These are phyloP conservation scores for Pseudoatta argentina DNA, from an alignment of 1,140 invertebrate species.

Conservation along the genomic window DNA sequence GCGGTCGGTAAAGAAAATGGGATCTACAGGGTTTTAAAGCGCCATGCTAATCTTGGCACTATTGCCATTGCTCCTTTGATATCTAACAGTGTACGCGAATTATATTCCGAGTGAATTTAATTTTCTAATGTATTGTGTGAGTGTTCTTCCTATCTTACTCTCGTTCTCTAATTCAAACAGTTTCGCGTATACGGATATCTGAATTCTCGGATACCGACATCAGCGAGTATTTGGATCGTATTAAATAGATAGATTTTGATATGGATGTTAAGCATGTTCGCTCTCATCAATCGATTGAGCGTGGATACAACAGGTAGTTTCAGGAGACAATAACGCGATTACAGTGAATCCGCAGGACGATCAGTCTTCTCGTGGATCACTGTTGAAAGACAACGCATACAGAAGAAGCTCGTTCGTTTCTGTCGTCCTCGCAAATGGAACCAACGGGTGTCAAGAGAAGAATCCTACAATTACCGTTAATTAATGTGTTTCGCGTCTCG, in stretches of 20 bases:
- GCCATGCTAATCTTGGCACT: no score
- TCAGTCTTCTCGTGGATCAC: conserved; percentile 30
- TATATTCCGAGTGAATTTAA: conserved; percentile 1
- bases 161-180: not conserved
- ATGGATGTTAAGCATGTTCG: conserved; percentile 22
- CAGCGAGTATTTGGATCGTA: conserved; percentile 2
- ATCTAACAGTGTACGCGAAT: not conserved
- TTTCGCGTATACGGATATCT: not conserved
- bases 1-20: no score
- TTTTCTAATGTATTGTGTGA: not conserved
- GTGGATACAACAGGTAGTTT: conserved; percentile 68
- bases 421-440: not conserved
- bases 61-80: no score
- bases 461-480: conserved; percentile 5
- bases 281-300: conserved; percentile 27
- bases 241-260: conserved; percentile 1
- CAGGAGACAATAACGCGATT: conserved; percentile 67
- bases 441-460: not conserved
- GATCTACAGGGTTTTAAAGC: no score
- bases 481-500: conserved; percentile 9
- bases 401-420: not conserved
- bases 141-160: not conserved
- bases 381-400: not conserved
- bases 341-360: not conserved
- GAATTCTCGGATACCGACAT: not conserved